Conservation (phyloP, 2,797 vertebrate genomes). For the Xiphorhynchus erythropygius region DNA sequence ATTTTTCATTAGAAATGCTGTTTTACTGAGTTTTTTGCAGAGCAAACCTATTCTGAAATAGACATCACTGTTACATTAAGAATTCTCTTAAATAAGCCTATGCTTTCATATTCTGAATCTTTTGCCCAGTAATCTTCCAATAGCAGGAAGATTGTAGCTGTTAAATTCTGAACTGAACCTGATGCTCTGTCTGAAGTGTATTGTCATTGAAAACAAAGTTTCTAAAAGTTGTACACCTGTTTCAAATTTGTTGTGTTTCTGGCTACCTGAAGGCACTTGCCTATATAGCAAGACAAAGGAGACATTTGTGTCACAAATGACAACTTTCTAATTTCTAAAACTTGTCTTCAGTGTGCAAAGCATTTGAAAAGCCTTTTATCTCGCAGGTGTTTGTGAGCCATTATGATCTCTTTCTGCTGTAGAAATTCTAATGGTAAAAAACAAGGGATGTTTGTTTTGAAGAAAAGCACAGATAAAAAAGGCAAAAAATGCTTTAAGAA, state of each 20-base stretch:
- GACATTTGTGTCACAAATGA: background rate
- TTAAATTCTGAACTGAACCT: background rate
- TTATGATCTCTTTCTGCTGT: background rate
- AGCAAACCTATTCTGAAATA: background rate
- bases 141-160: background rate
- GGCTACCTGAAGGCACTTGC: background rate
- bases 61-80: background rate
- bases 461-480: background rate
- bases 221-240: background rate
- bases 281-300: background rate
- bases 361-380: constrained; percentile 42
- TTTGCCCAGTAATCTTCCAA: background rate
- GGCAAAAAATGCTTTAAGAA: background rate
- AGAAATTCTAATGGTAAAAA: constrained; percentile 1
- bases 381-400: background rate
- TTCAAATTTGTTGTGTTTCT: background rate
- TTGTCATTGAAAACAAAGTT: background rate
- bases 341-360: background rate
- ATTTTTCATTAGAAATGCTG: background rate
- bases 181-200: background rate
- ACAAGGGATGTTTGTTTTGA: background rate
- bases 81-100: background rate
- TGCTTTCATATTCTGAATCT: background rate
- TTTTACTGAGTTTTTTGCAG: background rate
- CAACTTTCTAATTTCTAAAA: constrained; percentile 5